Evolutionary conservation across 1,140 invertebrate genomes (phyloP).

Genomic region (Pogonus chalceus): DNA sequence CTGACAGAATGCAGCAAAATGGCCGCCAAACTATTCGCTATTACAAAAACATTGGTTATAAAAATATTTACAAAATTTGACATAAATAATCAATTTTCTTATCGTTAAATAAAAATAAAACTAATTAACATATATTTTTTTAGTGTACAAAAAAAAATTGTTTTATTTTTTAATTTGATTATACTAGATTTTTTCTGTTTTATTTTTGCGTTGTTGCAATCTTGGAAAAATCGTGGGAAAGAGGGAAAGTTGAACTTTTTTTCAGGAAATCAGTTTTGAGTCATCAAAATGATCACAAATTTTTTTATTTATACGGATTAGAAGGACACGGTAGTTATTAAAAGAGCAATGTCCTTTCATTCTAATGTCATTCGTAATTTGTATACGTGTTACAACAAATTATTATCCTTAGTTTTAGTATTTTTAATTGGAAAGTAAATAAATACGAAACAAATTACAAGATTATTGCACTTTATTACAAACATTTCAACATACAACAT

Average conservation of each 20-base stretch:
- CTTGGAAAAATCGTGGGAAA: background rate
- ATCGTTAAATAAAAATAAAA: background rate
- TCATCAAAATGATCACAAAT: background rate
- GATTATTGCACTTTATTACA: too few species aligned
- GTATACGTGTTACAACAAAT: too few species aligned
- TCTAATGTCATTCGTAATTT: background rate
- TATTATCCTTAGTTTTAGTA: too few species aligned
- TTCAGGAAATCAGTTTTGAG: background rate
- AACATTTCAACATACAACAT: too few species aligned
- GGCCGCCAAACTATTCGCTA: background rate
- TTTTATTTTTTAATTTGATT: background rate
- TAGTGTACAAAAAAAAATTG: background rate
- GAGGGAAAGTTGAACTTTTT: background rate
- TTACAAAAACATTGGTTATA: background rate
- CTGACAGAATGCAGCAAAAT: slow-evolving; percentile 7
- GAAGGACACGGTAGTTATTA: background rate
- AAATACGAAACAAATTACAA: too few species aligned
- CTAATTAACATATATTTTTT: background rate
- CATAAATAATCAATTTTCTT: background rate
- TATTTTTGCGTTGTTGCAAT: background rate
- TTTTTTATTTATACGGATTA: background rate
- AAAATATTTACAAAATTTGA: background rate
- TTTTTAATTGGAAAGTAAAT: too few species aligned
- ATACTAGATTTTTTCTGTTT: background rate
- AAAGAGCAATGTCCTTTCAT: background rate